Percentiles rank a stretch among this genome's conserved stretches.
Evolutionary conservation across 2,888 invertebrate species (phyloP).

Genomic region (Seira musarum): DNA sequence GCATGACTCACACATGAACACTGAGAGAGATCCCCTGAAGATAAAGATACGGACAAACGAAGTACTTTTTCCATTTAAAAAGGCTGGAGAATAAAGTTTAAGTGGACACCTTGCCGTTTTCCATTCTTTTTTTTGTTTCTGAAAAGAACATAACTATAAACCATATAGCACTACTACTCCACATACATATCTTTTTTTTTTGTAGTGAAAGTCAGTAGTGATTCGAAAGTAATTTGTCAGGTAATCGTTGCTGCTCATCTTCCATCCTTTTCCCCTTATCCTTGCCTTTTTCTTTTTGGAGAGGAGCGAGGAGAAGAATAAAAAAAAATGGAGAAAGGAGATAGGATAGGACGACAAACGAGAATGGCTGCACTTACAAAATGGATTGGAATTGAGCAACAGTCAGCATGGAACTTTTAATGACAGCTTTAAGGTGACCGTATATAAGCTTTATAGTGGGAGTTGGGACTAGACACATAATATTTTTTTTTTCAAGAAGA

Average conservation of each 20-base stretch:
- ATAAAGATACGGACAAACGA: slow-evolving; percentile 1
- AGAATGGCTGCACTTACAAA: slow-evolving; percentile 5
- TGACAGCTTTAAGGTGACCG: slow-evolving; percentile 50
- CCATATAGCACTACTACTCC: background rate
- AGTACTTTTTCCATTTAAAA: background rate
- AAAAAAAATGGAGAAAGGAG: background rate
- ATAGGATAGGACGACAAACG: slow-evolving; percentile 13
- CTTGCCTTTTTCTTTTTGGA: background rate
- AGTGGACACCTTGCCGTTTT: slow-evolving; percentile 5
- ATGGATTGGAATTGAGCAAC: slow-evolving; percentile 41
- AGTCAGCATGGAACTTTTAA: slow-evolving; percentile 47
- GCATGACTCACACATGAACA: background rate
- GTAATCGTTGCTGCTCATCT: slow-evolving; percentile 45
- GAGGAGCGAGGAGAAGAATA: too few species aligned
- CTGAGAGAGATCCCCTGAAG: background rate
- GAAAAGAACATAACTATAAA: background rate
- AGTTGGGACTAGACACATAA: too few species aligned
- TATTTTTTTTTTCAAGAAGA: background rate
- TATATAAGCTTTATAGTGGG: too few species aligned
- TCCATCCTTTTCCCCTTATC: background rate
- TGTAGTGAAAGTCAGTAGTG: slow-evolving; percentile 12
- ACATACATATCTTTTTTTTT: too few species aligned
- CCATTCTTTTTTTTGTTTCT: background rate
- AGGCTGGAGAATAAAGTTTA: background rate
- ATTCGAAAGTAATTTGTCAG: slow-evolving; percentile 58